phyloP scores from a whole-genome alignment of 2,797 vertebrate genomes.

The Melanotaenia pygmaea region DNA sequence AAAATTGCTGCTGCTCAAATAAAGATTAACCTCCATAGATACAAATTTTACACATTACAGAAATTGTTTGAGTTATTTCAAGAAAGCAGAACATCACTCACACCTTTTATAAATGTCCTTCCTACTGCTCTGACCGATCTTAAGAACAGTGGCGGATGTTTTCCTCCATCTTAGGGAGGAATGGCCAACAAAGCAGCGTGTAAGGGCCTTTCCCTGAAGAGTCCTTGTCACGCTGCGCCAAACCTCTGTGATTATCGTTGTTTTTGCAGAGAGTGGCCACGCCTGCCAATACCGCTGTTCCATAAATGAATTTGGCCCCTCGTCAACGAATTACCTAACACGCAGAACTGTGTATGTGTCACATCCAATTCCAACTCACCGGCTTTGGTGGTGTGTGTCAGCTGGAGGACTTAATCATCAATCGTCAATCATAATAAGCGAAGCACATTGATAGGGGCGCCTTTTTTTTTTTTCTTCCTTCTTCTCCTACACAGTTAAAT shows the following conservation, averaged over 20 bases:
- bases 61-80: constrained; percentile 28
- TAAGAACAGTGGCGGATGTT: constrained; percentile 74
- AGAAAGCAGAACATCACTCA: constrained; percentile 45
- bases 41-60: constrained; percentile 26
- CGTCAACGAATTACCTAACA: constrained; percentile 85
- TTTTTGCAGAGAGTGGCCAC: constrained; percentile 83
- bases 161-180: constrained; percentile 79
- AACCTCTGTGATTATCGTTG: constrained; percentile 85
- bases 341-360: constrained; percentile 84
- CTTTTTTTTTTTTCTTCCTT: constrained; percentile 27
- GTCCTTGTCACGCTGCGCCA: constrained; percentile 82
- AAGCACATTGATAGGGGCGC: constrained; percentile 77
- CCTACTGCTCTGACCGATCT: constrained; percentile 61
- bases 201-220: constrained; percentile 83
- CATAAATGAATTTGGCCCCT: constrained; percentile 86
- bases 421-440: constrained; percentile 85
- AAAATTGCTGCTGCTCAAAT: constrained; percentile 11
- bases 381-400: constrained; percentile 83
- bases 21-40: constrained; percentile 14
- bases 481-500: constrained; percentile 71
- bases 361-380: constrained; percentile 84
- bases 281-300: constrained; percentile 85
- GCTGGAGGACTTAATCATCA: constrained; percentile 85
- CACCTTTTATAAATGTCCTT: constrained; percentile 60
- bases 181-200: constrained; percentile 83